These are phyloP conservation scores for Heteractis magnifica DNA, from an alignment of 92 coral and sea anemone genomes.

Conservation along the genomic window DNA sequence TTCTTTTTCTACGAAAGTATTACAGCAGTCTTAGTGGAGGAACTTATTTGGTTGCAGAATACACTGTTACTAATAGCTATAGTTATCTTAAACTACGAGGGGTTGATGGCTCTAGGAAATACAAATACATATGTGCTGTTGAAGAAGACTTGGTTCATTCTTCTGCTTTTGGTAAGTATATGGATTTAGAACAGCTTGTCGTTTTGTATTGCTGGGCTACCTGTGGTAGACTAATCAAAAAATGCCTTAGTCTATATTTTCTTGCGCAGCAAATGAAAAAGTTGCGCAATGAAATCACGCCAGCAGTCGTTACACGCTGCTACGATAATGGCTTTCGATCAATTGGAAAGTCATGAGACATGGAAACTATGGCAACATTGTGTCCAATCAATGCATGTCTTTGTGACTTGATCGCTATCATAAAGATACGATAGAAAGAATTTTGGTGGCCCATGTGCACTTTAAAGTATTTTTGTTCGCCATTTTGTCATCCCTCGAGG, in stretches of 20 bases:
- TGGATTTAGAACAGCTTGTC: neutral
- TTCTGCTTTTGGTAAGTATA: neutral
- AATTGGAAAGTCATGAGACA: too few relatives aligned
- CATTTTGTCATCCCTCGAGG: neutral
- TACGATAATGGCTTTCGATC: too few relatives aligned
- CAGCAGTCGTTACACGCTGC: too few relatives aligned
- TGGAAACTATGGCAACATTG: too few relatives aligned
- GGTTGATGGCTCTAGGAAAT: neutral
- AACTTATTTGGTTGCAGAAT: neutral
- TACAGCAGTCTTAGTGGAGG: neutral
- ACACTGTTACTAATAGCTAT: neutral
- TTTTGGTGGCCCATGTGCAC: too few relatives aligned
- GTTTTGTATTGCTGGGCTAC: neutral
- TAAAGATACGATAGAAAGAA: too few relatives aligned
- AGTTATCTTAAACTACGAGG: neutral
- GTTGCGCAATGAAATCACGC: too few relatives aligned
- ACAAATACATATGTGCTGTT: neutral
- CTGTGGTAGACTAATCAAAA: neutral
- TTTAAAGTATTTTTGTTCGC: neutral
- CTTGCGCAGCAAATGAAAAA: too few relatives aligned
- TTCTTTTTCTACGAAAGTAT: neutral
- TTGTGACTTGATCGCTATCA: too few relatives aligned
- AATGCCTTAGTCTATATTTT: neutral
- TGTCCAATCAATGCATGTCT: too few relatives aligned
- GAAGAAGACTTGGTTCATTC: neutral